phyloP scores from a whole-genome alignment of 2,888 invertebrate genomes.

The Serrognathus titanus region DNA sequence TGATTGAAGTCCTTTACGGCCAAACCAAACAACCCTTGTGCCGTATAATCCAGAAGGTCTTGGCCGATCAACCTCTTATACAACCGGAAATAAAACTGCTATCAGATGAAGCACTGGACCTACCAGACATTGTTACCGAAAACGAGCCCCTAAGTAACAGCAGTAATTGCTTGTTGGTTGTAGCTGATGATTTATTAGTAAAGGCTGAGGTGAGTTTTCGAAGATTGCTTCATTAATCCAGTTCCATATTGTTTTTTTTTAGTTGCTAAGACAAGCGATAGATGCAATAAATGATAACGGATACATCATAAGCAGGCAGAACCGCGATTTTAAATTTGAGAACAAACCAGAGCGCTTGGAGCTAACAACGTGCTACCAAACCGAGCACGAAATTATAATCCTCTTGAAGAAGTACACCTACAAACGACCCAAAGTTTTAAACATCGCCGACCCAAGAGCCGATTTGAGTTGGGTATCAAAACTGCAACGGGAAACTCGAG shows the following conservation, averaged over 20 bases:
- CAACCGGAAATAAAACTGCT: slow-evolving; percentile 64
- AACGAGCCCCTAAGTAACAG: slow-evolving; percentile 56
- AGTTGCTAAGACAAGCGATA: not conserved
- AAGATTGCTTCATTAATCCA: no score
- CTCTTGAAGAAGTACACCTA: not conserved
- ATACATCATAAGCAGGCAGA: slow-evolving; percentile 2
- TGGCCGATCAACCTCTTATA: slow-evolving; percentile 67
- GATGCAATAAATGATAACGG: slow-evolving; percentile 1
- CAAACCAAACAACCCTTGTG: slow-evolving; percentile 45
- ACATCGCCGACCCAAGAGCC: not conserved
- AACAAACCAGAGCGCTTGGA: not conserved
- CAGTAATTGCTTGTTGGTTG: slow-evolving; percentile 31
- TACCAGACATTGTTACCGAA: slow-evolving; percentile 55
- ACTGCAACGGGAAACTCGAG: not conserved
- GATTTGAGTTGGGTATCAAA: slow-evolving; percentile 2
- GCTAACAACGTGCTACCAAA: not conserved
- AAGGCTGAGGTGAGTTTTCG: not conserved
- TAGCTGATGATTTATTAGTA: slow-evolving; percentile 22
- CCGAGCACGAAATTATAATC: not conserved
- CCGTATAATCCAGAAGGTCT: slow-evolving; percentile 55
- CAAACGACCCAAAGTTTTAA: not conserved
- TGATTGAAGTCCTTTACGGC: slow-evolving; percentile 46
- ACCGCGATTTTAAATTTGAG: not conserved
- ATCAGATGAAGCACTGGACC: slow-evolving; percentile 52
- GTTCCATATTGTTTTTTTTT: no score